A percentile compares a stretch with the other conserved stretches of the same genome.
Evolutionary conservation across 2,113 vertebrate species (phyloP).

Genomic region (Hemiscyllium ocellatum): DNA sequence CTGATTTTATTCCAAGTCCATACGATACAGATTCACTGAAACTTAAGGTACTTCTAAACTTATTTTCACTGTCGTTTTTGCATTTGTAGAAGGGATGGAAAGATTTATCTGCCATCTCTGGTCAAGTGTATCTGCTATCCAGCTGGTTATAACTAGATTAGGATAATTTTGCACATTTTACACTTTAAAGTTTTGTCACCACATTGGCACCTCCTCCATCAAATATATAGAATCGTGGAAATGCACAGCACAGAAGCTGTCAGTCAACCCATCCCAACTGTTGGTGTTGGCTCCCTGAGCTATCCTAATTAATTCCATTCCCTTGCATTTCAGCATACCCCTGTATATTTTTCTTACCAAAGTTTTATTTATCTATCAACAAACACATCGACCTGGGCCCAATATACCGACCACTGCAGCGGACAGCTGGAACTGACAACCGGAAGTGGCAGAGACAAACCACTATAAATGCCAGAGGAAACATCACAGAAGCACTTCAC

Average conservation of each 20-base stretch:
- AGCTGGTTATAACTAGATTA: not conserved
- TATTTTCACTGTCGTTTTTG: not conserved
- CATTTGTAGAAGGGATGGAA: not conserved
- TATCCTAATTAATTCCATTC: not conserved
- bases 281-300: not conserved
- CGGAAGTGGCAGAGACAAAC: too few species aligned
- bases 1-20: conserved; percentile 96
- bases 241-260: not conserved
- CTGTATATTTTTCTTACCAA: not conserved
- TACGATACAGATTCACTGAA: conserved; percentile 95
- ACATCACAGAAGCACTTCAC: too few species aligned
- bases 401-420: too few species aligned
- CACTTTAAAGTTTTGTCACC: too few species aligned
- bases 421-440: too few species aligned
- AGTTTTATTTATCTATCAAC: not conserved
- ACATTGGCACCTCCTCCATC: not conserved
- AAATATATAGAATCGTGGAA: not conserved
- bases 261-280: not conserved
- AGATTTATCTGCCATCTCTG: not conserved
- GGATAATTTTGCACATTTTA: too few species aligned
- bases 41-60: conserved; percentile 71
- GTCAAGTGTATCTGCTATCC: not conserved
- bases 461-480: too few species aligned
- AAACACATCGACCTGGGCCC: too few species aligned
- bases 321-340: not conserved